Base-by-base conservation (phyloP, 2,888 invertebrate genomes). In the Torymus texanus region DNA sequence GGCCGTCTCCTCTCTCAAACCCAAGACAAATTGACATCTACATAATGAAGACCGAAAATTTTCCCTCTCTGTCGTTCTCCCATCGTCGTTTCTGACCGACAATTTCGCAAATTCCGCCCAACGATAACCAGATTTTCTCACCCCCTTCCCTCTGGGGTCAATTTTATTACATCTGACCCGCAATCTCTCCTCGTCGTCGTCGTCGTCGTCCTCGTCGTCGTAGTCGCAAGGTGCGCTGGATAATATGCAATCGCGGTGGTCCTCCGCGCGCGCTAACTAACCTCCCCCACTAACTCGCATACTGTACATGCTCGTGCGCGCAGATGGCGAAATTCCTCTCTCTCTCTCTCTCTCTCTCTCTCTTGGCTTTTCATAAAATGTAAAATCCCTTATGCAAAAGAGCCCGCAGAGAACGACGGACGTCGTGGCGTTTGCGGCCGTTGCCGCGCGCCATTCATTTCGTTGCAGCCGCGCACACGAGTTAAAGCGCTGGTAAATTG, bases 401-500 rank as follows among this genome's bases (percentile, higher is more conserved):
- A 77, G 76, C 13, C 13, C 53, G 21, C 56, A 24, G 61, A 24
- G 67, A n/a, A 24, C 50, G 16, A 18, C 12, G 66, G 66, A 2
- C 21, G 13, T 24, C 41, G 70, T 18, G 80, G 72, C 79, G 81
- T 83, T 78, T 82, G 81, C 81, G 77, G 77, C 14, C 62, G 63
- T 56, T 53, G 56, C 21, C 2, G 21, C 21, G 21, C 74, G 63
- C 58, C 16, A 62, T 74, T 78, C 63, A 68, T 73, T 78, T 63
- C 79, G 79, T 82, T 21, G 21, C 21, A 21, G 21, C 21, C 21
- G 21, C 21, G 21, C 21, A 21, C 61, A 56, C 61, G 55, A 55
- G 70, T n/a, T 58, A 79, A 81, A 82, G 82, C 70, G 81, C 78
- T 75, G 75, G 80, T 82, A 83, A 84, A 84, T 82, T 83, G 83